Conservation (phyloP, 2,113 vertebrate species). For the Grammomys surdaster region DNA sequence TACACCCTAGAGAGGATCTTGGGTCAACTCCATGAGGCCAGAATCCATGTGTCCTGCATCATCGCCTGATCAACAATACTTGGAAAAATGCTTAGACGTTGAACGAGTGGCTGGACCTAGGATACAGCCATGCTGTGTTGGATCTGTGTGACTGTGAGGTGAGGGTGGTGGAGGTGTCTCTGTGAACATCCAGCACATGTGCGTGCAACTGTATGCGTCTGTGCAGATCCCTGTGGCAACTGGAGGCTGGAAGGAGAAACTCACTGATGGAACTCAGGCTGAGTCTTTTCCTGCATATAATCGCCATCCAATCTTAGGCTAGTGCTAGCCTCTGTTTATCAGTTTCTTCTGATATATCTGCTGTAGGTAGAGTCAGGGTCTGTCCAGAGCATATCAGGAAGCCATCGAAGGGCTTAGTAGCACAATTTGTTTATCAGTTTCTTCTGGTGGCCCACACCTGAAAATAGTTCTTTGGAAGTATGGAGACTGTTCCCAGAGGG, state of each 20-base stretch:
- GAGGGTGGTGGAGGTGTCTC: not conserved
- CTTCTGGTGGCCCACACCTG: not conserved
- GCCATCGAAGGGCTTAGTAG: not conserved
- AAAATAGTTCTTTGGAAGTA: not conserved
- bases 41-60: not conserved
- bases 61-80: not conserved
- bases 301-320: not conserved
- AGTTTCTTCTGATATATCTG: not conserved
- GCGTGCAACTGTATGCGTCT: not conserved
- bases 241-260: not conserved
- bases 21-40: not conserved
- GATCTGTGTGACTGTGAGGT: not conserved
- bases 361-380: not conserved
- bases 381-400: not conserved
- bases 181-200: not conserved
- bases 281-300: conserved; percentile 21
- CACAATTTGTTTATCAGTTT: not conserved
- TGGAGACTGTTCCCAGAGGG: no score
- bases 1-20: not conserved
- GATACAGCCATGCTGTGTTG: not conserved
- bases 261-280: not conserved
- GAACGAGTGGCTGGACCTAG: not conserved
- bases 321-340: not conserved
- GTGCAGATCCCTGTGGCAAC: not conserved
- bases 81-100: not conserved